Percentiles rank a stretch among this genome's conserved stretches.
Conservation (phyloP, 2,797 vertebrate genomes). For the Monodelphis domestica region DNA sequence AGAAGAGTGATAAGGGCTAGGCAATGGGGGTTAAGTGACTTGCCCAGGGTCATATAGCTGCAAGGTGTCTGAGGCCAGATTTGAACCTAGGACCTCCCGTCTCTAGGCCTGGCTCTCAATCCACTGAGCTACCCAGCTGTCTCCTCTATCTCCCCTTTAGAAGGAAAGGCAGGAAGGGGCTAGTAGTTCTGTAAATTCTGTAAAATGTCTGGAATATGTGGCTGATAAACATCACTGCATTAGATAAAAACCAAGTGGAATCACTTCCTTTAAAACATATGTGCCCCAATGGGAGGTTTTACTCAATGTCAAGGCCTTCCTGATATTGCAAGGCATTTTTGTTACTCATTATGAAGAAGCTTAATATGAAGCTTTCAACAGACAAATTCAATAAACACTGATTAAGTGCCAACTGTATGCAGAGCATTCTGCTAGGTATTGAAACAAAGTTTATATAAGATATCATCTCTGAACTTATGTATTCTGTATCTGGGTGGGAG, state of each 20-base stretch:
- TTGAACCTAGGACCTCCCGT: too few relatives aligned
- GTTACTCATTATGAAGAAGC: background rate
- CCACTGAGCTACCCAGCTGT: too few relatives aligned
- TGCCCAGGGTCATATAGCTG: too few relatives aligned
- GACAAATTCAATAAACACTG: background rate
- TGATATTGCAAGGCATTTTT: background rate
- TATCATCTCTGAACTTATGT: too few relatives aligned
- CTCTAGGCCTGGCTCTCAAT: too few relatives aligned
- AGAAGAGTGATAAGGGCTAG: too few relatives aligned
- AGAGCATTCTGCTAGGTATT: background rate
- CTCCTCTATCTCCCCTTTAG: too few relatives aligned
- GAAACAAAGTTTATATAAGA: too few relatives aligned
- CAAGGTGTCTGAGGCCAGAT: too few relatives aligned
- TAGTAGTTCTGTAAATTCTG: background rate
- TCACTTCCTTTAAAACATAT: background rate
- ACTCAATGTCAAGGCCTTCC: too few relatives aligned
- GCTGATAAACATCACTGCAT: background rate
- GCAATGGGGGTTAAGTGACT: too few relatives aligned
- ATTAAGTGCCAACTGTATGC: background rate
- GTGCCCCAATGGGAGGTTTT: background rate
- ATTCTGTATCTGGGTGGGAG: too few relatives aligned
- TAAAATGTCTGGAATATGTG: background rate
- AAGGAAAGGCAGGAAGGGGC: background rate
- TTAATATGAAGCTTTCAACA: background rate
- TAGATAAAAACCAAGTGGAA: background rate